Evolutionary conservation across 2,113 vertebrate genomes (phyloP), one percentile per base, ranked within the genome.

Genomic region (Pogona vitticeps): DNA sequence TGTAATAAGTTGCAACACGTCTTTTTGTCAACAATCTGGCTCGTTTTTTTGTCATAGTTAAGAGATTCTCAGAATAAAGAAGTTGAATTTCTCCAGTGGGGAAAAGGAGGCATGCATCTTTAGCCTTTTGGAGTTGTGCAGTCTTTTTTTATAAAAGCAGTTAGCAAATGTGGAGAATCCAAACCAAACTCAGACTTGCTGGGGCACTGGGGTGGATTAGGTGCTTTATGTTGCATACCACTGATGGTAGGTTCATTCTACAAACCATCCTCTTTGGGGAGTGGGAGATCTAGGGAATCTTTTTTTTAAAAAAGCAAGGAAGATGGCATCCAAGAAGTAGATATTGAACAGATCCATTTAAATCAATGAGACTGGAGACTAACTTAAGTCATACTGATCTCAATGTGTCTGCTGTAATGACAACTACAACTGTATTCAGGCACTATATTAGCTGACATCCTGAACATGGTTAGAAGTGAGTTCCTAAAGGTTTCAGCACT

Each of bases 1-100:
- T 86, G 94, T 88, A 93, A 76, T 94, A 93, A 91, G 83, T 87
- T 89, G 77, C 0, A 0, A 79, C 65, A 88, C 86, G 20, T 81
- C 70, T 85, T 88, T 82, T 88, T 88, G 91, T 94, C 91, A 94
- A 93, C 89, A 91, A 88, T 80, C 87, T 94, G 73, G 61, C 67
- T 18, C 40, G 26, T 3, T 28, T 46, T n/a, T 46, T 76, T 76
- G 73, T 76, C 40, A 76, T 76, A 76, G 73, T 52, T 18, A 21
- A 76, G 40, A 46, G 13, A 31, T 9, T 46, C 40, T 14, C 4
- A 31, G 23, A 46, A 76, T 26, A 76, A 76, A 46, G 17, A 75
- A 12, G 36, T 6, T 76, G 73, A 52, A 10, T 10, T 52, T 52
- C 46, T 52, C 46, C 46, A 26, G 13, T 8, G 7, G 10, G 26